These are phyloP conservation scores for Cydia splendana DNA, from an alignment of 1,140 invertebrate genomes.

Conservation along the genomic window DNA sequence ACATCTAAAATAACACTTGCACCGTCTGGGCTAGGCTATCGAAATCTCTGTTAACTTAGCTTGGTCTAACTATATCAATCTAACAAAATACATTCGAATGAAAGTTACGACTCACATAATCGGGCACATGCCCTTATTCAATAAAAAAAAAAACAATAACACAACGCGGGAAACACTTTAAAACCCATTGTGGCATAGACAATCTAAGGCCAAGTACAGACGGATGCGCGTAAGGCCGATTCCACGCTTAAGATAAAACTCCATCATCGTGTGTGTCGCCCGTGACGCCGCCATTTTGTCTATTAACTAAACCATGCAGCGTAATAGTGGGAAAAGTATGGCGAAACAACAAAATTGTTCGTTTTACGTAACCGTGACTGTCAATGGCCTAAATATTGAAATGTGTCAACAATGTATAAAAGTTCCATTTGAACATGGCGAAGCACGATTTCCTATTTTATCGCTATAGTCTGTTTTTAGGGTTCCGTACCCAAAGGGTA, in stretches of 20 bases:
- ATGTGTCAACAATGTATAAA: background rate
- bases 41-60: too few species aligned
- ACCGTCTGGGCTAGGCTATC: too few species aligned
- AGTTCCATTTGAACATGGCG: too few species aligned
- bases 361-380: conserved; percentile 41
- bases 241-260: conserved; percentile 71
- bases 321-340: conserved; percentile 72
- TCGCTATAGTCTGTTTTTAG: too few species aligned
- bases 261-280: conserved; percentile 70
- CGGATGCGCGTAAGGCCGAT: conserved; percentile 71
- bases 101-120: background rate
- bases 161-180: conserved; percentile 34
- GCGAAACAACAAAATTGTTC: conserved; percentile 62
- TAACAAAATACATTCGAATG: too few species aligned
- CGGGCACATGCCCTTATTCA: background rate
- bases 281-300: conserved; percentile 68
- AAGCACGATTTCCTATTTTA: too few species aligned
- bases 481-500: too few species aligned
- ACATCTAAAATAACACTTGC: too few species aligned
- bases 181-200: conserved; percentile 40
- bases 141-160: conserved; percentile 1
- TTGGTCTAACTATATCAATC: too few species aligned
- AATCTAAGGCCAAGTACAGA: conserved; percentile 65
- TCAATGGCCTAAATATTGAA: conserved; percentile 6
- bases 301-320: conserved; percentile 61